Conservation (phyloP, 2,113 vertebrate species). For the Chinchilla lanigera region DNA sequence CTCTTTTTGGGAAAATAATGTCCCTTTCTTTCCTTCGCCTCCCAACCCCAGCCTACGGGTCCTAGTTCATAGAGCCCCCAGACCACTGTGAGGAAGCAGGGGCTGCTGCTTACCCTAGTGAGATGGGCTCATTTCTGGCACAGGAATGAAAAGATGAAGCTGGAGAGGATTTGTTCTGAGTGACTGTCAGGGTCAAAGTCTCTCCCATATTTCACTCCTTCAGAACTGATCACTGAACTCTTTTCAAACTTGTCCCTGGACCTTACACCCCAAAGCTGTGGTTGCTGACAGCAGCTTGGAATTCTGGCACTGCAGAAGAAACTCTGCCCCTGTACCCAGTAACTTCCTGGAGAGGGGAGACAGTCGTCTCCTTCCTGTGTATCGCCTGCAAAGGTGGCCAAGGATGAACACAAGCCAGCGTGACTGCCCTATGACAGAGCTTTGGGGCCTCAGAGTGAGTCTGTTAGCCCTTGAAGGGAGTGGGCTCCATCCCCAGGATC, state of each 20-base stretch:
- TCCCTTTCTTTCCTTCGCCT: neutral
- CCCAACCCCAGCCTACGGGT: neutral
- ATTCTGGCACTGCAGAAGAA: neutral
- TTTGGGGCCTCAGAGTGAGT: too few relatives aligned
- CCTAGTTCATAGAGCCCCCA: neutral
- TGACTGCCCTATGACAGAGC: accelerated
- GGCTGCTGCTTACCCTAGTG: neutral
- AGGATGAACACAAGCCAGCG: neutral
- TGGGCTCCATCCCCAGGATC: neutral
- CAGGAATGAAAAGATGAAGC: neutral
- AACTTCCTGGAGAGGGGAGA: neutral
- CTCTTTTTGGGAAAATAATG: neutral
- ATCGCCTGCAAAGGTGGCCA: neutral
- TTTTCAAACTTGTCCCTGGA: constrained; percentile 22
- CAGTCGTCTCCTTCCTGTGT: neutral
- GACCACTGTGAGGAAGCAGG: neutral
- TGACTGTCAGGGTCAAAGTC: neutral
- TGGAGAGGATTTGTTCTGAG: neutral
- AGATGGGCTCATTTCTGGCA: neutral
- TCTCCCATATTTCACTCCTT: neutral
- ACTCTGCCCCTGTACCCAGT: neutral
- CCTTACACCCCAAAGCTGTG: neutral
- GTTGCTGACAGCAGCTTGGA: neutral
- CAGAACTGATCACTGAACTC: neutral
- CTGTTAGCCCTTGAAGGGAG: too few relatives aligned